These are phyloP conservation scores for Dascyllus trimaculatus DNA, from an alignment of 2,113 vertebrate genomes.

Conservation along the genomic window DNA sequence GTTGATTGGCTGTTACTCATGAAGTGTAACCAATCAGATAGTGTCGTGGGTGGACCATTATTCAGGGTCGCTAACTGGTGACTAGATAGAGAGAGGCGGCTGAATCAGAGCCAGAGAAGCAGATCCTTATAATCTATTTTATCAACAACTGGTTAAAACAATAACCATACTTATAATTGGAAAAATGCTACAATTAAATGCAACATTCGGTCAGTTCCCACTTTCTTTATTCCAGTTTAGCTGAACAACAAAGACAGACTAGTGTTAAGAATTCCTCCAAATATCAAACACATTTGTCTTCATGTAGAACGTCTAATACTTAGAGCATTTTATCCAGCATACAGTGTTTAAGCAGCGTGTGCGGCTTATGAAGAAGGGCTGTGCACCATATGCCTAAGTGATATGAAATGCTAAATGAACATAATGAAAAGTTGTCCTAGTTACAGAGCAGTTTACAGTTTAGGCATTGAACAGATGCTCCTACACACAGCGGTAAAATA, in stretches of 20 bases:
- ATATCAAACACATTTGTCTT: background rate
- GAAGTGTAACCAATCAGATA: too few species aligned
- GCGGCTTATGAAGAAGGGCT: constrained; percentile 22
- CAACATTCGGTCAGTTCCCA: too few species aligned
- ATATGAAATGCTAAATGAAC: constrained; percentile 45
- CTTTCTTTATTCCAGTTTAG: background rate
- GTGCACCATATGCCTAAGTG: constrained; percentile 27
- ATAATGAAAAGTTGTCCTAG: constrained; percentile 50
- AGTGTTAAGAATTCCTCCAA: constrained; percentile 11
- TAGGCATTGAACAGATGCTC: constrained; percentile 53
- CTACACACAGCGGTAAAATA: constrained; percentile 38
- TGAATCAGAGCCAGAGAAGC: too few species aligned
- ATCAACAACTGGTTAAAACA: too few species aligned
- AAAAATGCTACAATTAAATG: too few species aligned
- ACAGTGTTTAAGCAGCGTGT: background rate
- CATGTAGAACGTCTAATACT: background rate
- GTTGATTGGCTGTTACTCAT: too few species aligned
- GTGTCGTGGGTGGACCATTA: too few species aligned
- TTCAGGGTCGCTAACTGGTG: too few species aligned
- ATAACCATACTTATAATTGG: too few species aligned
- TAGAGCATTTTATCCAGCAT: constrained; percentile 3
- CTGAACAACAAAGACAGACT: background rate
- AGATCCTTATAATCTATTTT: too few species aligned
- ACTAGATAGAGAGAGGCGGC: too few species aligned
- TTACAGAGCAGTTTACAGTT: constrained; percentile 59